Conservation (phyloP, 2,797 vertebrate species). For the Scolopax rusticola region DNA sequence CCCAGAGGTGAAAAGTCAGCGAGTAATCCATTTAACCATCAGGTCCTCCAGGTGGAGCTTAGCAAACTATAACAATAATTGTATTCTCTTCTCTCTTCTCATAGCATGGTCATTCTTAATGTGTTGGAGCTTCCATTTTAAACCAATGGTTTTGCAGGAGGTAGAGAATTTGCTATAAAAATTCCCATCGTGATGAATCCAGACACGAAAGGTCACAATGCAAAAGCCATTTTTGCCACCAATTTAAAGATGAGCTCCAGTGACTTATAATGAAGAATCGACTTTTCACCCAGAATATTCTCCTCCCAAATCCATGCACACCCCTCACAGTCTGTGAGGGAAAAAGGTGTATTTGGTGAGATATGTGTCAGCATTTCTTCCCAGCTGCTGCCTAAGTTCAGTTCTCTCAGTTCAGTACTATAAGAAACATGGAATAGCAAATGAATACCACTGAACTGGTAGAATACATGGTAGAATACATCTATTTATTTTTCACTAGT, state of each 20-base stretch:
- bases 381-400: not conserved
- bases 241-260: constrained; percentile 40
- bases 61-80: constrained; percentile 56
- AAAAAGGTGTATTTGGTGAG: not conserved
- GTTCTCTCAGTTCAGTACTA: not conserved
- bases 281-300: not conserved
- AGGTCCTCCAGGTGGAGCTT: constrained; percentile 69
- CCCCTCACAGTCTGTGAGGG: not conserved
- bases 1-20: constrained; percentile 76
- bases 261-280: constrained; percentile 41
- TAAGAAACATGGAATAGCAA: not conserved
- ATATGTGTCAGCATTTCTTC: not conserved
- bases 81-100: constrained; percentile 37
- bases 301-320: not conserved
- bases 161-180: constrained; percentile 55
- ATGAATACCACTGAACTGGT: not conserved
- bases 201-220: not conserved
- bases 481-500: not conserved
- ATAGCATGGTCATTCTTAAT: constrained; percentile 8
- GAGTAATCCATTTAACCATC: constrained; percentile 74
- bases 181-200: constrained; percentile 29
- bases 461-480: not conserved
- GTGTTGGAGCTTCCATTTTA: constrained; percentile 3
- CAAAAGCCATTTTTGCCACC: not conserved
- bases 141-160: constrained; percentile 1